These are phyloP conservation scores for Aldrovandia affinis DNA, from an alignment of 2,797 vertebrate genomes.

Conservation along the genomic window DNA sequence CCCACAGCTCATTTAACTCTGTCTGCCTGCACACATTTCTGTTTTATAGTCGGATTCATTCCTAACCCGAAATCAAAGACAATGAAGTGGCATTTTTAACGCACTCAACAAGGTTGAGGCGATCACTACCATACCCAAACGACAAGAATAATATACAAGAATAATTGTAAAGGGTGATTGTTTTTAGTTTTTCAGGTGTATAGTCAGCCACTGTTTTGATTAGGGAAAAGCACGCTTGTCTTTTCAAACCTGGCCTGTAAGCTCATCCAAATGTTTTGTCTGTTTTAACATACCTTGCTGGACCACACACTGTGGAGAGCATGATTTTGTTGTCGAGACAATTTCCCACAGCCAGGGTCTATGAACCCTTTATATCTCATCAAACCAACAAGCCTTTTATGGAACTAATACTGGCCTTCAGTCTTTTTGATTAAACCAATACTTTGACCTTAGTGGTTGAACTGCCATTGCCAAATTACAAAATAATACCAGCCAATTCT, in stretches of 20 bases:
- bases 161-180: background rate
- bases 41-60: background rate
- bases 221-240: background rate
- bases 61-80: background rate
- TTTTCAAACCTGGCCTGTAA: background rate
- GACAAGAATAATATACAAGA: background rate
- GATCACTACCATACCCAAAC: background rate
- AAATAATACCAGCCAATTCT: background rate
- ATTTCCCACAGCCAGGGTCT: background rate
- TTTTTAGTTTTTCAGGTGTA: background rate
- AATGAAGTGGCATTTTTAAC: background rate
- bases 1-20: conserved; percentile 32
- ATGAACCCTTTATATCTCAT: conserved; percentile 32
- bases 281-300: background rate
- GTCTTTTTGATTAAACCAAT: background rate
- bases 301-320: conserved; percentile 2
- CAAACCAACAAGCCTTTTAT: conserved; percentile 37
- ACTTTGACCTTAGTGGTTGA: background rate
- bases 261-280: background rate
- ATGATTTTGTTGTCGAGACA: background rate
- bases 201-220: too few relatives aligned
- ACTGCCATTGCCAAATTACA: background rate
- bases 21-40: background rate
- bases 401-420: background rate
- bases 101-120: background rate